Conservation (phyloP, 1,140 invertebrate genomes). For the Gryon sp. region DNA sequence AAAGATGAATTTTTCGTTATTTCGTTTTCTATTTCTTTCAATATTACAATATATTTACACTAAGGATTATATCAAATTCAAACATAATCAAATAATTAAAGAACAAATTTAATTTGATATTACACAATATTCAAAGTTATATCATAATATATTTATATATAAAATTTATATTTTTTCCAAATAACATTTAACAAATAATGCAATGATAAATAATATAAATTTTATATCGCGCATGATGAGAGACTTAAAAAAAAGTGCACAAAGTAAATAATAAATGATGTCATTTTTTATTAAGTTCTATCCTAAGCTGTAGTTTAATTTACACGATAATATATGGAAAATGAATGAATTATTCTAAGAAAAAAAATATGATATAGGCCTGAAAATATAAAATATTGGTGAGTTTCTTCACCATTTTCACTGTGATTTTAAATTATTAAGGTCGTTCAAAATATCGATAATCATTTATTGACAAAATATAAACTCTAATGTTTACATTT, state of each 20-base stretch:
- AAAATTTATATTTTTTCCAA: constrained; percentile 11
- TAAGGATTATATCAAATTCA: constrained; percentile 25
- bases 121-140: constrained; percentile 15
- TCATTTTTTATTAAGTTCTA: neutral
- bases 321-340: constrained; percentile 13
- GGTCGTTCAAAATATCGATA: constrained; percentile 30
- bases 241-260: constrained; percentile 11
- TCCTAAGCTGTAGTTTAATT: constrained; percentile 8
- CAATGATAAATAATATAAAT: neutral
- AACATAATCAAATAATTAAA: constrained; percentile 22
- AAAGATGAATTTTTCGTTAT: no score
- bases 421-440: constrained; percentile 57
- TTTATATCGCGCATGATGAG: constrained; percentile 11
- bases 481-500: constrained; percentile 46
- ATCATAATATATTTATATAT: constrained; percentile 8
- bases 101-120: constrained; percentile 23
- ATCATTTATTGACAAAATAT: constrained; percentile 43
- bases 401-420: constrained; percentile 8
- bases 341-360: constrained; percentile 23
- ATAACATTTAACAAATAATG: neutral
- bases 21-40: neutral
- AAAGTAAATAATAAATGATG: neutral
- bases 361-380: constrained; percentile 30
- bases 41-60: neutral
- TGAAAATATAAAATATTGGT: constrained; percentile 25